Evolutionary conservation across 2,797 vertebrate genomes (phyloP), one percentile per base, ranked within the genome.

Genomic region (Alfaro cultratus): DNA sequence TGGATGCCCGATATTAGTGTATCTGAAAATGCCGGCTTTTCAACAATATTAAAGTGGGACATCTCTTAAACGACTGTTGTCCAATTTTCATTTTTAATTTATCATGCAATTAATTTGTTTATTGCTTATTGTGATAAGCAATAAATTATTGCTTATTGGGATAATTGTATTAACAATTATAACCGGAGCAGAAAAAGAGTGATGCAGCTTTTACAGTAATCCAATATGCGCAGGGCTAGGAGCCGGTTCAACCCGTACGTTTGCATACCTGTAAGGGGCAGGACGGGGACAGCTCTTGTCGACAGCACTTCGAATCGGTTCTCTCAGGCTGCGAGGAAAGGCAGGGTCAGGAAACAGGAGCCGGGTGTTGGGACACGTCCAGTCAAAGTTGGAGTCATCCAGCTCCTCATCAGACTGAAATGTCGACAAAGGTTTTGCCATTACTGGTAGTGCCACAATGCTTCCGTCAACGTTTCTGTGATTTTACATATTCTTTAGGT

Each of bases 351-450:
- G 97, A 89, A 99, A 99, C 39, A 99, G 96, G 81, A 99, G 97
- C 88, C 97, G 98, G 29, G 98, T 99, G 95, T 99, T 99, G 0
- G 99, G 99, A 91, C 99, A 99, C 53, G 97, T 98, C 98, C 98
- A 99, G 49, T 99, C 98, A 75, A 99, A 99, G 89, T 99, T 99
- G 57, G 97, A 98, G 93, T 99, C 98, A 0, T 99, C 98, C 85
- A 99, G 92, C 91, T 99, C 98, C 23, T 93, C 93, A 41, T 89
- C 86, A 4, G 85, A 81, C 95, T 96, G 57, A 57, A 84, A 57
- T 1, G 73, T 26, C 9, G 45, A 16, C 23, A 77, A 43, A 79
- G 6, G 6, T 49, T 76, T 23, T 3, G 36, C 83, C 73, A 80
- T 39, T 18, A 67, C 36, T 0, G 9, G 5, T 0, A 45, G 53